A percentile compares a stretch with the other conserved stretches of the same genome.
Evolutionary conservation across 1,140 invertebrate genomes (phyloP).

Genomic region (Macrotrachela quadricornifera): DNA sequence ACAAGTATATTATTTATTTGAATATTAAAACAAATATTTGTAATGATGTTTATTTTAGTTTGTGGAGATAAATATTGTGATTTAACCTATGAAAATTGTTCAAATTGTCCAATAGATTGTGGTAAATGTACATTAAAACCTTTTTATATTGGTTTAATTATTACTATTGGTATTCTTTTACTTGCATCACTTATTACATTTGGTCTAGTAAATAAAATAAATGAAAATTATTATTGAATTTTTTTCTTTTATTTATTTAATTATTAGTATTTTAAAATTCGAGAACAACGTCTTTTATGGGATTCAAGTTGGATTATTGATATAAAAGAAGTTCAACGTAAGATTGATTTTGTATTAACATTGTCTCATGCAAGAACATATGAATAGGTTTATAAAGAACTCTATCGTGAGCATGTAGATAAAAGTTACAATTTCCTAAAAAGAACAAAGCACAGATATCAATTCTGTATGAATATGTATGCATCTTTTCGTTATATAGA

Average conservation of each 20-base stretch:
- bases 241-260: neutral
- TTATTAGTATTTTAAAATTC: constrained; percentile 15
- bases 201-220: too few species aligned
- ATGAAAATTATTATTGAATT: too few species aligned
- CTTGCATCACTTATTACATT: too few species aligned
- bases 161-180: neutral
- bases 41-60: constrained; percentile 8
- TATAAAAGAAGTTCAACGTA: constrained; percentile 11
- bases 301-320: constrained; percentile 19
- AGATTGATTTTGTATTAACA: constrained; percentile 14
- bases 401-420: too few species aligned
- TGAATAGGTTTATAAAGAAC: too few species aligned
- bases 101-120: constrained; percentile 16
- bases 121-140: constrained; percentile 15
- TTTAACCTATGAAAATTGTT: constrained; percentile 13
- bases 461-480: too few species aligned
- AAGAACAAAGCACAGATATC: too few species aligned
- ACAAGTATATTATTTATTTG: too few species aligned
- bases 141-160: constrained; percentile 15
- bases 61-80: constrained; percentile 18
- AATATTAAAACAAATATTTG: too few species aligned
- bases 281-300: constrained; percentile 15
- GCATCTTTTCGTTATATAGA: too few species aligned
- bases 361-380: too few species aligned
- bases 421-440: too few species aligned